phyloP scores from a whole-genome alignment of 2,888 invertebrate species.

The Napeogenes inachia region DNA sequence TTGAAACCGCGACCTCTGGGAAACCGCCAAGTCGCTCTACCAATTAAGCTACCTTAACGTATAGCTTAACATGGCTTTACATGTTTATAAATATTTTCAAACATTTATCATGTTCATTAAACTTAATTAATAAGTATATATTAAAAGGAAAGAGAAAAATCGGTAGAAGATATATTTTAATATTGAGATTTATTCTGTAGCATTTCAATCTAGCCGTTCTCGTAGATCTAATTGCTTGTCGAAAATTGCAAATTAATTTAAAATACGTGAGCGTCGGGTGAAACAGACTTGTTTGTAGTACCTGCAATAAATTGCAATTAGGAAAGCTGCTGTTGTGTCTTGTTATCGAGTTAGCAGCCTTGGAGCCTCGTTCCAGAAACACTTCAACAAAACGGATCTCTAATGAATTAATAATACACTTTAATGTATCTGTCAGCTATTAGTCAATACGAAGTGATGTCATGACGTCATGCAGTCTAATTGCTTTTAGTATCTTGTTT shows the following conservation, averaged over 20 bases:
- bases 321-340: conserved; percentile 73
- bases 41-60: too few relatives aligned
- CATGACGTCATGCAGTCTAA: neutral
- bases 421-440: conserved; percentile 21
- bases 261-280: conserved; percentile 73
- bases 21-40: too few relatives aligned
- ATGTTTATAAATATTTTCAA: too few relatives aligned
- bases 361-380: conserved; percentile 55
- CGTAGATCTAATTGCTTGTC: conserved; percentile 55
- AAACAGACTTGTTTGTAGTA: conserved; percentile 73
- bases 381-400: conserved; percentile 52
- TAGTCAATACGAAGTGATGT: neutral
- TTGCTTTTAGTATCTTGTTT: neutral
- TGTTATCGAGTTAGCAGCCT: conserved; percentile 76
- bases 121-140: neutral
- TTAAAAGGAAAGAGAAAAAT: neutral
- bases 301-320: conserved; percentile 78
- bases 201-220: conserved; percentile 26
- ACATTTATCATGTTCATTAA: too few relatives aligned
- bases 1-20: too few relatives aligned
- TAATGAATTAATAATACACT: conserved; percentile 58
- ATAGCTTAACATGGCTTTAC: too few relatives aligned
- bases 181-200: conserved; percentile 10
- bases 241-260: conserved; percentile 72
- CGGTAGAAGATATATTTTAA: neutral